Evolutionary conservation across 1,140 invertebrate genomes (phyloP).

Genomic region (Amyelois transitella): DNA sequence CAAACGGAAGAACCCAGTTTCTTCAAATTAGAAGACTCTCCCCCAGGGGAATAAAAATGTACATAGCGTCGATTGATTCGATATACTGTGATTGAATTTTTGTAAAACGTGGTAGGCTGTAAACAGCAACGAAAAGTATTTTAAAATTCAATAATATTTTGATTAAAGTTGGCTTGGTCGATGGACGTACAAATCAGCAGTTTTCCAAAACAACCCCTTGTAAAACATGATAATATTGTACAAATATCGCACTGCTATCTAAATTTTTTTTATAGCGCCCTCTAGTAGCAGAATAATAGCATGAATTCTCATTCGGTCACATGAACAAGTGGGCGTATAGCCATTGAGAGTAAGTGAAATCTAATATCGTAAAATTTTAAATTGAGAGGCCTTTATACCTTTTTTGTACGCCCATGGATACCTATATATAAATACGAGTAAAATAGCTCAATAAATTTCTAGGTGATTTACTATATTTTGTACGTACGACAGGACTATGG

Average conservation of each 20-base stretch:
- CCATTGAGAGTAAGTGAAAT: no score
- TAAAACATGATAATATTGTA: no score
- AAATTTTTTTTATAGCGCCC: no score
- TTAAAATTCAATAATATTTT: conserved; percentile 10
- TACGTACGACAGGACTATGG: neutral
- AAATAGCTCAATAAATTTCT: neutral
- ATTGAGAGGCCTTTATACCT: no score
- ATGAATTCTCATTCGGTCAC: no score
- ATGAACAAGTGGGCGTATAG: no score
- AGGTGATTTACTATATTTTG: neutral
- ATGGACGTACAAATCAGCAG: neutral
- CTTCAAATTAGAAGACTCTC: conserved; percentile 18
- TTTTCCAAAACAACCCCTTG: no score
- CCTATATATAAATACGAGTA: neutral
- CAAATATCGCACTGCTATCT: no score
- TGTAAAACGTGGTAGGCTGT: conserved; percentile 46
- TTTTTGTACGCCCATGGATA: neutral
- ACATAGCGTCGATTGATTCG: conserved; percentile 27
- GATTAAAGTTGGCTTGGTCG: neutral
- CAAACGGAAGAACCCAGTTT: conserved; percentile 1
- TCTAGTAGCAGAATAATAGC: no score
- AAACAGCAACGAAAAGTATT: conserved; percentile 56
- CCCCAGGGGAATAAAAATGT: conserved; percentile 48
- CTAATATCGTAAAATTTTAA: neutral
- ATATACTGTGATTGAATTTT: conserved; percentile 53